phyloP scores from a whole-genome alignment of 2,888 invertebrate species.

The Onthophagus sagittarius region DNA sequence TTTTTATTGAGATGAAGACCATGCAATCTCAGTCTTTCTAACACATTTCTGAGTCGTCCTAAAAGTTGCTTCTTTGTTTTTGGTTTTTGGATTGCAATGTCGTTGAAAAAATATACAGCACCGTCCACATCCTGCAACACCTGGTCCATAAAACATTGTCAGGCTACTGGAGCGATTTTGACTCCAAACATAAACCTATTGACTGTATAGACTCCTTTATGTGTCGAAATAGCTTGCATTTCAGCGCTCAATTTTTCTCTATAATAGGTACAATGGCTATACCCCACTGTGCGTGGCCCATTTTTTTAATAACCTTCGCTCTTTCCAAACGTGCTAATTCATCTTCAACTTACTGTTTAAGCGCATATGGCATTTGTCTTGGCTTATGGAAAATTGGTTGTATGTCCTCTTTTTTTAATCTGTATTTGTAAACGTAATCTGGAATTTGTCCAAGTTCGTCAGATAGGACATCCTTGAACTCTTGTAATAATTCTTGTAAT shows the following conservation, averaged over 20 bases:
- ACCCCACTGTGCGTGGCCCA: constrained; percentile 1
- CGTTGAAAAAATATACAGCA: constrained; percentile 37
- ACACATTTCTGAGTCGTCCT: constrained; percentile 25
- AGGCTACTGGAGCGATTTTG: constrained; percentile 33
- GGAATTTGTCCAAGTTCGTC: too few relatives aligned
- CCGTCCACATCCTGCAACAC: constrained; percentile 34
- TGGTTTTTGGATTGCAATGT: constrained; percentile 34
- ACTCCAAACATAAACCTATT: constrained; percentile 37
- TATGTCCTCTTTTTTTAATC: background rate
- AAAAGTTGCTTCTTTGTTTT: constrained; percentile 22
- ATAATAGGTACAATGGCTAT: constrained; percentile 10
- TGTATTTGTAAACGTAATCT: too few relatives aligned
- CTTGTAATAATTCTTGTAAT: too few relatives aligned
- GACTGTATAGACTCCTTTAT: constrained; percentile 35
- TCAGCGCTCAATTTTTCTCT: constrained; percentile 14
- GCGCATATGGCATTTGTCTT: constrained; percentile 5
- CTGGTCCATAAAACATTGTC: constrained; percentile 36
- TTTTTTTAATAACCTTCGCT: constrained; percentile 1
- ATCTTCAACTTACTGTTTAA: background rate
- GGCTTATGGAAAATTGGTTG: constrained; percentile 9
- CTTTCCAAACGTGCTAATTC: constrained; percentile 5
- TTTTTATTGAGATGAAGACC: constrained; percentile 24
- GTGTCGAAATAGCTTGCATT: constrained; percentile 29
- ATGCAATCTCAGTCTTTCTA: constrained; percentile 12
- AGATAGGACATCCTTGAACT: too few relatives aligned